phyloP scores from a whole-genome alignment of 2,888 invertebrate species.

The Flexamia atlantica region DNA sequence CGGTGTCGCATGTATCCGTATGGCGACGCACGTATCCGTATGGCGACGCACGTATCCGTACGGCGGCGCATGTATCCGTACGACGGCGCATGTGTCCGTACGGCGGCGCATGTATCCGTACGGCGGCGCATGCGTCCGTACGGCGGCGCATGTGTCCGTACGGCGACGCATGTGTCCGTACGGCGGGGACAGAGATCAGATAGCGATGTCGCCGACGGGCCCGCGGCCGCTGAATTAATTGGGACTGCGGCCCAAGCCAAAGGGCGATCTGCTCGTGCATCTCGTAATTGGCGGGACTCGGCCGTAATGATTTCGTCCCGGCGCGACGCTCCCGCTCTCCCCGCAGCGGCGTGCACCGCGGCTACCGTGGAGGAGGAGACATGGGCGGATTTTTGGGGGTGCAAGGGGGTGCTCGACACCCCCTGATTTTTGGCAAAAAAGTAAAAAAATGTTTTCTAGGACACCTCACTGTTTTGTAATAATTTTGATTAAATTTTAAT shows the following conservation, averaged over 20 bases:
- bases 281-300: slow-evolving; percentile 54
- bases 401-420: too few species aligned
- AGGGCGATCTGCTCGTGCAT: slow-evolving; percentile 49
- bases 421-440: too few species aligned
- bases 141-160: background rate
- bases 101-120: background rate
- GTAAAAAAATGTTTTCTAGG: too few species aligned
- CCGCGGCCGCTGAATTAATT: slow-evolving; percentile 50
- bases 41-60: background rate
- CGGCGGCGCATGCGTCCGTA: background rate
- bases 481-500: too few species aligned
- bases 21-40: background rate
- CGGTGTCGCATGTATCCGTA: too few species aligned
- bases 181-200: slow-evolving; percentile 17
- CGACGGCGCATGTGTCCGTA: background rate
- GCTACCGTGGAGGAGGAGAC: too few species aligned
- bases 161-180: background rate
- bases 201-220: slow-evolving; percentile 44
- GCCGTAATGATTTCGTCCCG: slow-evolving; percentile 55
- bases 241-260: slow-evolving; percentile 56
- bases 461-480: too few species aligned
- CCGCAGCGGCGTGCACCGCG: too few species aligned
- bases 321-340: background rate
- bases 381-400: too few species aligned
- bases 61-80: background rate